Base-by-base conservation (phyloP, 2,888 invertebrate genomes). In the Pseudoips prasinana region DNA sequence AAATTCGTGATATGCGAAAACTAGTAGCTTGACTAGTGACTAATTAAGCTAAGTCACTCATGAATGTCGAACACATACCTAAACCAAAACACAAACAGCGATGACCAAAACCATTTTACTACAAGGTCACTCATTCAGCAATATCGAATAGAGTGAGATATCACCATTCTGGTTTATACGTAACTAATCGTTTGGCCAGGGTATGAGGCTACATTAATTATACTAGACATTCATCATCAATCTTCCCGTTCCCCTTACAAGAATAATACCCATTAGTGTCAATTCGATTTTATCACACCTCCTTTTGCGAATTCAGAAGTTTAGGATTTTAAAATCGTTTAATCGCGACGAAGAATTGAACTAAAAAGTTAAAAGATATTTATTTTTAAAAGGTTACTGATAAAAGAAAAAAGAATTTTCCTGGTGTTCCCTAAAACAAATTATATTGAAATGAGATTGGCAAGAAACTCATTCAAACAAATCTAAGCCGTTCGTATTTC, bases 161-260 rank as follows among this genome's bases (percentile, higher is more conserved):
- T 45, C 48, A 40, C 46, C 41, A 53, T 32, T 45, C 44, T 44
- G 44, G 50, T 46, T 46, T 51, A 51, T 57, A 64, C 60, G 50
- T 54, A 47, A 46, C 50, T 67, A 64, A 68, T 70, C 70, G 72
- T 71, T 61, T 52, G 44, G 53, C 61, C 59, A 50, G 52, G 48
- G 53, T 60, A 67, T 64, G 69, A 69, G 64, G 51, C 50, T 62
- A 68, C 80, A 75, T 80, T 80, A 82, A 81, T 82, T 82, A 80
- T 67, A 71, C 58, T 52, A 60, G 58, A 52, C 61, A 70, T 66
- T 66, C 71, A 54, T 64, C 75, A 82, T 83, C 78, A 78, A 81
- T 84, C 81, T 78, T 61, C 47, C 48, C 42, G 41, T 37, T 47
- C 47, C 57, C 20, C 45, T 40, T 40, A 33, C 34, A 46, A 43